These are phyloP conservation scores for Teleogryllus occipitalis DNA, from an alignment of 1,140 invertebrate species.

Conservation along the genomic window DNA sequence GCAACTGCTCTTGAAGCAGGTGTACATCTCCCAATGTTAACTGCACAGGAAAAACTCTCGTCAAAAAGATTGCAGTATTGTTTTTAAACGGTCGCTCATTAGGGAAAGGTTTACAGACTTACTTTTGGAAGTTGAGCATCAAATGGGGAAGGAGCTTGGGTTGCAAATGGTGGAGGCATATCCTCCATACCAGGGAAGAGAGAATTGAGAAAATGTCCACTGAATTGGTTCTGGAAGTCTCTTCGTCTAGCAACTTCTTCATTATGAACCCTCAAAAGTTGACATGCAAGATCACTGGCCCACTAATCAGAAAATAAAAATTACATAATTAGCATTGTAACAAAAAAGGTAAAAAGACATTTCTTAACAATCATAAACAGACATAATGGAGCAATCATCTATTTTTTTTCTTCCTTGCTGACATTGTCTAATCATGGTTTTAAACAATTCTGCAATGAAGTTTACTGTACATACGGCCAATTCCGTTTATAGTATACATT, in stretches of 20 bases:
- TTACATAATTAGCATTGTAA: too few species aligned
- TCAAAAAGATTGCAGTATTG: neutral
- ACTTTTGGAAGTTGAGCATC: slow-evolving; percentile 56
- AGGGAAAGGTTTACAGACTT: neutral
- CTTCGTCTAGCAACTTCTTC: slow-evolving; percentile 63
- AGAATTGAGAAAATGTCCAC: slow-evolving; percentile 76
- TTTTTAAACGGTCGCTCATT: neutral
- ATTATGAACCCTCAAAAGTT: slow-evolving; percentile 62
- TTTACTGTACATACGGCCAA: too few species aligned
- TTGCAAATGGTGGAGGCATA: slow-evolving; percentile 74
- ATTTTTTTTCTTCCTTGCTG: too few species aligned
- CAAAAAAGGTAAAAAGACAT: too few species aligned
- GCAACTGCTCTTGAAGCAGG: slow-evolving; percentile 50
- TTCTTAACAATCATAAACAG: too few species aligned
- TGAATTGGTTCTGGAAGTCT: slow-evolving; percentile 64
- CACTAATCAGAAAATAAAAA: slow-evolving; percentile 41
- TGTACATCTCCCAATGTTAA: slow-evolving; percentile 51
- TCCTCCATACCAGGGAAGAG: slow-evolving; percentile 85
- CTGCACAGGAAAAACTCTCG: neutral
- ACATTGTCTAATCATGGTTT: too few species aligned
- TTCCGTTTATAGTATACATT: too few species aligned
- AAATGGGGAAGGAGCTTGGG: slow-evolving; percentile 63
- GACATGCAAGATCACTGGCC: slow-evolving; percentile 66
- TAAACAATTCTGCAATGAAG: too few species aligned
- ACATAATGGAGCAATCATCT: too few species aligned